Percentiles rank a stretch among this genome's conserved stretches.
These are phyloP conservation scores for Charadrius vociferus DNA, from an alignment of 2,113 vertebrate species.

Conservation along the genomic window DNA sequence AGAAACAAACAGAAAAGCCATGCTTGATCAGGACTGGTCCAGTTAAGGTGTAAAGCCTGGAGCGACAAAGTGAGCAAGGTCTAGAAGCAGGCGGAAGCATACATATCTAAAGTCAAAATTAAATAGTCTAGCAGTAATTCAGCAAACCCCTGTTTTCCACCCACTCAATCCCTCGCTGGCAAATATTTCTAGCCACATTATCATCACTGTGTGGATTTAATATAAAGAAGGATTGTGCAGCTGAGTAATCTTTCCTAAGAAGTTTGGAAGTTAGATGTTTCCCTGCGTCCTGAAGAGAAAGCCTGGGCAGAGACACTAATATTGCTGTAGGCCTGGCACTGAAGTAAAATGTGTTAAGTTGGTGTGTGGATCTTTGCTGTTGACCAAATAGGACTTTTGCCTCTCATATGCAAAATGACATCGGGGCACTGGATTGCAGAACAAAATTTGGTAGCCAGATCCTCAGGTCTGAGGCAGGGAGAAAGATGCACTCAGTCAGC, in stretches of 20 bases:
- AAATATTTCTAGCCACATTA: slow-evolving; percentile 23
- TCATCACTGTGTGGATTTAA: not conserved
- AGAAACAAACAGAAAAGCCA: not conserved
- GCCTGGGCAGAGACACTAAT: not conserved
- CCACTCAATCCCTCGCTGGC: not conserved
- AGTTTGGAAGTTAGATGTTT: not conserved
- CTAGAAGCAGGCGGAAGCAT: not conserved
- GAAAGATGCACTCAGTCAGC: not conserved
- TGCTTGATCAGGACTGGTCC: not conserved
- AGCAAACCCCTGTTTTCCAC: not conserved
- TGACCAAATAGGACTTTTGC: not conserved
- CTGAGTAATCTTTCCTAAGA: not conserved
- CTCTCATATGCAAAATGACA: not conserved
- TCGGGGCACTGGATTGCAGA: not conserved
- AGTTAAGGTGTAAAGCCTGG: not conserved
- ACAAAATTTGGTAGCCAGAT: not conserved
- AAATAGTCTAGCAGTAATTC: slow-evolving; percentile 21
- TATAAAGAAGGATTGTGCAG: not conserved
- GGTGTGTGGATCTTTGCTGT: not conserved
- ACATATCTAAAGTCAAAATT: not conserved
- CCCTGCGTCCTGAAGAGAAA: not conserved
- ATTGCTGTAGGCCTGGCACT: not conserved
- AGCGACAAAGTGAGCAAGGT: not conserved
- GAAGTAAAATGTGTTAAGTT: not conserved
- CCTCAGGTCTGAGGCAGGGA: not conserved